Evolutionary conservation across 1,140 invertebrate genomes (phyloP), one percentile per base, ranked within the genome.

Genomic region (Piezodorus guildinii): DNA sequence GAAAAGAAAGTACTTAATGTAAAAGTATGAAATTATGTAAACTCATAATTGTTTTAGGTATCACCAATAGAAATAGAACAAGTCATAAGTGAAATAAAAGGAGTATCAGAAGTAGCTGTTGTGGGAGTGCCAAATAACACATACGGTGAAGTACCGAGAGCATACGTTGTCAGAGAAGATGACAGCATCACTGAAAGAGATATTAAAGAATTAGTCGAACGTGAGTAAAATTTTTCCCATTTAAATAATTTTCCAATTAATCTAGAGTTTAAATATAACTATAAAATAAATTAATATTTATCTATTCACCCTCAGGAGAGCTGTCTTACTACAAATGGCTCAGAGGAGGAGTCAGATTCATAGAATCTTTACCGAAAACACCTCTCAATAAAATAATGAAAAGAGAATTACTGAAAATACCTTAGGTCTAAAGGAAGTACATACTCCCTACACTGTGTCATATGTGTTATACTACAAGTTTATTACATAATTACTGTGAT

Each of bases 141-240:
- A 12, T 98, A 98, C 74, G 95, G 96, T 25, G 91, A 98, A 78
- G 92, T 91, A 71, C 83, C 96, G 0, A 96, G 97, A 73, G 96
- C 94, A 75, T 98, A 96, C 74, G 84, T 98, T 2, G 94, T 90
- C 0, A 82, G 93, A 0, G 90, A 87, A 70, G 83, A 91, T 66
- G 87, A 84, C 52, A 81, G 4, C 0, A 19, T 88, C 69, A 81
- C 85, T 67, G 79, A 83, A 51, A 79, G 84, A 64, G 74, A 95
- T 0, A 77, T 85, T 39, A 76, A 80, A 43, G 86, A 90, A 71
- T 77, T 94, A 4, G 92, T 63, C 15, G 17, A 44, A 54, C 21
- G 62, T 63, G n/a, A 60, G 30, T 17, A 19, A 34, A 61, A 25
- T 21, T 21, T 60, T 34, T 34, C 16, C 14, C 19, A 17, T 44